phyloP scores from a whole-genome alignment of 2,113 vertebrate genomes.

The Nanorana parkeri region DNA sequence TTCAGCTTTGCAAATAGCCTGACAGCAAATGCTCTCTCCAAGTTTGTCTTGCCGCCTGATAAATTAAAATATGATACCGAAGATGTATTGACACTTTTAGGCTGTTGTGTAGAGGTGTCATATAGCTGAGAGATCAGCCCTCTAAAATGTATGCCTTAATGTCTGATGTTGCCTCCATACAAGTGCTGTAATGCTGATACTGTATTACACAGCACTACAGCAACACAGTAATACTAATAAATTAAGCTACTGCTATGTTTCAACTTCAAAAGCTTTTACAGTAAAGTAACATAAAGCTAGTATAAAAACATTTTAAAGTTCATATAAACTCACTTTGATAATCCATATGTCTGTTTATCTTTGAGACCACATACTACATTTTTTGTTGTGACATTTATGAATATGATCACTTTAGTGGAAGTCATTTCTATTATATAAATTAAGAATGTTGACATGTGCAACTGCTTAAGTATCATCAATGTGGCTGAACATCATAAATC shows the following conservation, averaged over 20 bases:
- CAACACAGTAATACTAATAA: constrained; percentile 1
- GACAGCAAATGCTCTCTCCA: constrained; percentile 33
- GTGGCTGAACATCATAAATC: neutral
- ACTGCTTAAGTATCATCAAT: neutral
- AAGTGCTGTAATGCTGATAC: neutral
- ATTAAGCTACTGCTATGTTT: neutral
- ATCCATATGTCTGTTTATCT: neutral
- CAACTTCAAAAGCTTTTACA: neutral
- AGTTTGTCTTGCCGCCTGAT: constrained; percentile 3
- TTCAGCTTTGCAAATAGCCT: constrained; percentile 34
- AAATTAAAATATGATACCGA: constrained; percentile 29
- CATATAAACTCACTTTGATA: neutral
- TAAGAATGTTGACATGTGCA: neutral
- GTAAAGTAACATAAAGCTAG: neutral
- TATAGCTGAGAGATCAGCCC: neutral
- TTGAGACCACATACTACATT: neutral
- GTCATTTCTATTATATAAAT: neutral
- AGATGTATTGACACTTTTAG: constrained; percentile 36
- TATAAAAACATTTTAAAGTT: neutral
- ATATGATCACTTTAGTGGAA: neutral
- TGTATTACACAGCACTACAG: neutral
- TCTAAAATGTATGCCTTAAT: neutral
- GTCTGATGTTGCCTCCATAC: neutral
- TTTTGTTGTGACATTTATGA: neutral
- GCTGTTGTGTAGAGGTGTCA: constrained; percentile 23